A percentile compares a stretch with the other conserved stretches of the same genome.
Conservation (phyloP, 2,113 vertebrate genomes). For the Ellobius talpinus region DNA sequence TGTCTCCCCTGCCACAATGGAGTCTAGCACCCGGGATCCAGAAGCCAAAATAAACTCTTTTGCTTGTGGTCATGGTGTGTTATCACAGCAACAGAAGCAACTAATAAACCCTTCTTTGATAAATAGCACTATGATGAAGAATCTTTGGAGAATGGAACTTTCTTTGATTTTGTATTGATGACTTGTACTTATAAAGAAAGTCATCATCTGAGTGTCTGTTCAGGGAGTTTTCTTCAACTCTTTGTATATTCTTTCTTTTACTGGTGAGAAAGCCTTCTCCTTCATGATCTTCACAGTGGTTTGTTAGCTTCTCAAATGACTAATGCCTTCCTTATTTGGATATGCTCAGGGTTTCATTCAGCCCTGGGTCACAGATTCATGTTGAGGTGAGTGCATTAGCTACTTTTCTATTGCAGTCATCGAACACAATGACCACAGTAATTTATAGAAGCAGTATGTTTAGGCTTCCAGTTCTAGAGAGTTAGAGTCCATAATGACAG, state of each 20-base stretch:
- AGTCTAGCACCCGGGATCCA: neutral
- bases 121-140: neutral
- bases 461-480: neutral
- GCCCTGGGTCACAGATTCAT: neutral
- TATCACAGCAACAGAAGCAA: neutral
- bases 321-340: neutral
- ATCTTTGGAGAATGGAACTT: conserved; percentile 22
- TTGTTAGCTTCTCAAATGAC: neutral
- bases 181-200: neutral
- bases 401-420: neutral
- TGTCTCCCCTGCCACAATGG: neutral
- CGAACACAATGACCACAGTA: neutral
- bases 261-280: neutral
- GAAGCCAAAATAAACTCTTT: neutral
- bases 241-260: neutral
- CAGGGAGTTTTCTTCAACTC: neutral
- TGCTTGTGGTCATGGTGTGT: neutral
- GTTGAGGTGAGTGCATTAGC: neutral
- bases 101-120: neutral
- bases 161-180: conserved; percentile 1
- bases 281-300: neutral
- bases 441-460: neutral
- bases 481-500: neutral
- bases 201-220: neutral
- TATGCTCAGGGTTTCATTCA: neutral